Evolutionary conservation across 2,797 vertebrate genomes (phyloP).

Genomic region (Monodelphis domestica): DNA sequence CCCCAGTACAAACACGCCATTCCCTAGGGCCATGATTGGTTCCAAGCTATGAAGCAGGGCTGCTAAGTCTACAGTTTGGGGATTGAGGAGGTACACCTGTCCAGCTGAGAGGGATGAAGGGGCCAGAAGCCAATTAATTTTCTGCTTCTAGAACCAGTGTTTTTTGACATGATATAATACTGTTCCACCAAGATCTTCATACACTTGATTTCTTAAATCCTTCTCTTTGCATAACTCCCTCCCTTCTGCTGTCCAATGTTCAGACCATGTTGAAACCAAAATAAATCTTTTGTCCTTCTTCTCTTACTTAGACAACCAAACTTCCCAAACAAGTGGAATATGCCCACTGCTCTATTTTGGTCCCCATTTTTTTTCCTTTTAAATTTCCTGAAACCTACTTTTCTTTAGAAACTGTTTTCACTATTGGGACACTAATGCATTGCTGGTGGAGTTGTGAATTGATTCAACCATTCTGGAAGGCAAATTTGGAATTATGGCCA

Average conservation of each 20-base stretch:
- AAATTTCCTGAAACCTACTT: not conserved
- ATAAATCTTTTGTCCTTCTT: not conserved
- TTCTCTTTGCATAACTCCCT: not conserved
- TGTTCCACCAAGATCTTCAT: not conserved
- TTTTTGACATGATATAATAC: not conserved
- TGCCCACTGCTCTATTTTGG: not conserved
- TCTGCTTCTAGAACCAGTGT: not conserved
- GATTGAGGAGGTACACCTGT: not conserved
- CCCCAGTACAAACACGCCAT: not conserved
- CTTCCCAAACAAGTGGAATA: not conserved
- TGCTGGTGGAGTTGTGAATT: no score
- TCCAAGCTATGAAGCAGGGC: not conserved
- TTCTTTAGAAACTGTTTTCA: not conserved
- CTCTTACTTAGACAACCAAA: not conserved
- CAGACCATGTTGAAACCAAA: not conserved
- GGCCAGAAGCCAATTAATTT: not conserved
- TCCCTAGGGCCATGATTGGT: not conserved
- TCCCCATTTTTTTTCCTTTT: not conserved
- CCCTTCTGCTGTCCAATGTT: not conserved
- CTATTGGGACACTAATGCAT: no score
- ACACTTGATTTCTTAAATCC: not conserved
- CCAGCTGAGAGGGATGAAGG: not conserved
- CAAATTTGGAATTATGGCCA: no score
- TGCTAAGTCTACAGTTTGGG: not conserved
- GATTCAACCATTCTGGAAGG: no score